phyloP scores from a whole-genome alignment of 2,888 invertebrate genomes.

The Yponomeuta evonymella region DNA sequence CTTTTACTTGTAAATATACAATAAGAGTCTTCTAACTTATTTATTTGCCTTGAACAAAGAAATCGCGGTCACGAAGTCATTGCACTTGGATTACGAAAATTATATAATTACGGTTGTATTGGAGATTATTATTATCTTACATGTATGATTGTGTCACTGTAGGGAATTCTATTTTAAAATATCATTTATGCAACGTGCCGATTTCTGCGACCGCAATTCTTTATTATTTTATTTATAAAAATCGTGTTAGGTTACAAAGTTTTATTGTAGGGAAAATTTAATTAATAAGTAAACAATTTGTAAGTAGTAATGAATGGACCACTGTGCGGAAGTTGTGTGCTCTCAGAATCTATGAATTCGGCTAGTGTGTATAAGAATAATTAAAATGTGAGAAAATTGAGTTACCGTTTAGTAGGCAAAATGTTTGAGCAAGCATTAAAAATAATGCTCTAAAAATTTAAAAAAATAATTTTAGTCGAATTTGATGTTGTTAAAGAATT shows the following conservation, averaged over 20 bases:
- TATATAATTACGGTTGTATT: neutral
- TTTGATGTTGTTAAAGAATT: constrained; percentile 72
- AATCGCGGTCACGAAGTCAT: constrained; percentile 28
- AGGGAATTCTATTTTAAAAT: neutral
- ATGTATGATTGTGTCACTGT: neutral
- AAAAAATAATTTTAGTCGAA: constrained; percentile 67
- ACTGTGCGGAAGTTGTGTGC: constrained; percentile 35
- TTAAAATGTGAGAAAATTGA: constrained; percentile 44
- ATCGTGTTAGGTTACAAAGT: constrained; percentile 68
- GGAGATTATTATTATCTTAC: neutral
- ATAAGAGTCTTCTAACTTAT: constrained; percentile 67
- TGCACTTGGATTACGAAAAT: neutral
- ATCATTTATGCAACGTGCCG: neutral
- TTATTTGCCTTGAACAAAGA: constrained; percentile 54
- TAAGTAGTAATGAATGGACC: constrained; percentile 65
- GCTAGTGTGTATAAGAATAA: constrained; percentile 48
- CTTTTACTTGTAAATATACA: constrained; percentile 66
- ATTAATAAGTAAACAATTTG: constrained; percentile 46
- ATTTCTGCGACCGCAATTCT: constrained; percentile 9
- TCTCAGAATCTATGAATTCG: constrained; percentile 15
- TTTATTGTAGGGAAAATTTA: constrained; percentile 60
- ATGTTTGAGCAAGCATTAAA: constrained; percentile 74
- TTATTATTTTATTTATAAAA: constrained; percentile 12
- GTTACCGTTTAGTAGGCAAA: constrained; percentile 65
- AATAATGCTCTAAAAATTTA: constrained; percentile 57